Conservation (phyloP, 2,113 vertebrate genomes). For the Mustelus asterias region DNA sequence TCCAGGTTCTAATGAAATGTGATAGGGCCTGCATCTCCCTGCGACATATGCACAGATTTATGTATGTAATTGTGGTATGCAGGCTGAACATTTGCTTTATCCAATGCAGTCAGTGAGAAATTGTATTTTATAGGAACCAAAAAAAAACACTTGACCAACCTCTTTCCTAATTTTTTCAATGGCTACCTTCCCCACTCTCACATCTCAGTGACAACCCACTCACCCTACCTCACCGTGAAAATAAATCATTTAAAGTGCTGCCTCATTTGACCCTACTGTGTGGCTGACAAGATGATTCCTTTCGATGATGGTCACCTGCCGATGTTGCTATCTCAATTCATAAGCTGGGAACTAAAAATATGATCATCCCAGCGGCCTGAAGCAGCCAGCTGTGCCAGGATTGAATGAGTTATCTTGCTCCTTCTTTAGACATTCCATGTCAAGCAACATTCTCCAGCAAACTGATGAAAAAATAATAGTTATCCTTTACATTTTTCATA, state of each 20-base stretch:
- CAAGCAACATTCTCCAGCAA: neutral
- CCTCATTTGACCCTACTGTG: neutral
- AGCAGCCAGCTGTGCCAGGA: neutral
- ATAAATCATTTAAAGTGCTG: neutral
- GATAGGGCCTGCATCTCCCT: neutral
- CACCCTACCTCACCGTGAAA: neutral
- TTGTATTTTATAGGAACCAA: neutral
- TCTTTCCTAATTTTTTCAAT: neutral
- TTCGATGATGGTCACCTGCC: neutral
- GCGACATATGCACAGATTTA: neutral
- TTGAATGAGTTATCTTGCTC: neutral
- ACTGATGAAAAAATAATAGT: neutral
- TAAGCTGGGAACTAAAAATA: neutral
- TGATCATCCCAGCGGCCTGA: neutral
- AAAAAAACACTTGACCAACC: neutral
- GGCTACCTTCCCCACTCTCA: neutral
- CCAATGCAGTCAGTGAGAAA: neutral
- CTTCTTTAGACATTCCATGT: neutral
- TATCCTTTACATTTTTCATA: neutral
- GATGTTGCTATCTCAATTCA: too few relatives aligned
- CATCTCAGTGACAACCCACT: neutral
- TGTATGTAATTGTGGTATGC: neutral
- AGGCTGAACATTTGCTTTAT: neutral
- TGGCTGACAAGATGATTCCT: neutral
- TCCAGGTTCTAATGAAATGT: neutral